Base-by-base conservation (phyloP, 1,140 invertebrate species). In the Lordiphosa clarofinis region DNA sequence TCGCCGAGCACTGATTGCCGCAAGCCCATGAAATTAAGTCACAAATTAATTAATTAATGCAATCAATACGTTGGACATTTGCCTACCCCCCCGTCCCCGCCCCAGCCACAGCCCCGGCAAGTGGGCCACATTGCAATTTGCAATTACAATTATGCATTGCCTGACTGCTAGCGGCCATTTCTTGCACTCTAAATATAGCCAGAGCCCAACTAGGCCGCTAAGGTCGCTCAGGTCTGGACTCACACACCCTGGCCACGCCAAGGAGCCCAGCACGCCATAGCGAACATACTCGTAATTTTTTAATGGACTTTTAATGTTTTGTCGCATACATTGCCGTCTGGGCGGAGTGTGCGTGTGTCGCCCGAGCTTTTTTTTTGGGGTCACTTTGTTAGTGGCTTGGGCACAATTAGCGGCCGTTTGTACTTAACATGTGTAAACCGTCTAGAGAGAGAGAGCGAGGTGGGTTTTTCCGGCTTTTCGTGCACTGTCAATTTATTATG, bases 41-140 rank as follows among this genome's bases (percentile, higher is more conserved):
- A 82, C 82, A 86, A 86, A 86, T 87, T 86, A 86, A 86, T 86
- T 86, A 86, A 86, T 86, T 86, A 86, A 86, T 86, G 76, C 82
- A 86, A 86, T 86, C 81, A 86, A 86, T 86, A 86, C 75, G 73
- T 72, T 66, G 69, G 75, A 86, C 81, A 86, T 70, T 87, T 82
- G 81, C 81, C 15, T 2, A 15, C 1, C 24, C 24, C 5, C 6
- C 24, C 24, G 13, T 11, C 11, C 56, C 49, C 19, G 37, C 44
- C 44, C 56, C 44, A 56, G 19, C 19, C 19, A 1, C 19, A 19
- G 65, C 63, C 67, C 52, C 67, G 57, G 67, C 57, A 71, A 62
- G 67, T 71, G 68, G 66, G 67, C 66, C 49, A 66, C 65, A 69
- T 54, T 21, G 63, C 55, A 70, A 64, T 79, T 81, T 76, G 56